Conservation (phyloP, 2,113 vertebrate species). For the Coptodon bakossiorum region DNA sequence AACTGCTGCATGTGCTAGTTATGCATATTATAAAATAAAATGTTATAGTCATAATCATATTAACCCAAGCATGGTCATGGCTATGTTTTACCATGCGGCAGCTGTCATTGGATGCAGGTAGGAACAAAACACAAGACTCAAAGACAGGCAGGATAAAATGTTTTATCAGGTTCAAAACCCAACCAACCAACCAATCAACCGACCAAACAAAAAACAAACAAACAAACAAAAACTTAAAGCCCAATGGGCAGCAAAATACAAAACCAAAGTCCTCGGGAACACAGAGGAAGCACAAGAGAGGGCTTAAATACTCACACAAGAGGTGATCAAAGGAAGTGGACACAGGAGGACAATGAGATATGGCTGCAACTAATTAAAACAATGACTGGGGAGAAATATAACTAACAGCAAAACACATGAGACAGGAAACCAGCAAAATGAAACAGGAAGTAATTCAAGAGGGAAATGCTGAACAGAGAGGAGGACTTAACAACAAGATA, state of each 20-base stretch:
- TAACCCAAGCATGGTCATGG: background rate
- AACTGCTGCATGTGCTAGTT: background rate
- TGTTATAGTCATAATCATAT: background rate
- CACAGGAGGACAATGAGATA: background rate
- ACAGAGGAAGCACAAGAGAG: background rate
- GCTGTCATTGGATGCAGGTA: background rate
- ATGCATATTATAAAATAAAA: background rate
- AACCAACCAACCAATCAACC: background rate
- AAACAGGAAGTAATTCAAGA: background rate
- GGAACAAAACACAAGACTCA: background rate
- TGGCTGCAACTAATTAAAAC: background rate
- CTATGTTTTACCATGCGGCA: background rate
- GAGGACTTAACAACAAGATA: background rate
- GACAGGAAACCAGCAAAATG: background rate
- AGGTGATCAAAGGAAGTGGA: background rate
- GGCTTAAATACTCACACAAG: background rate
- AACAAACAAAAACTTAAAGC: background rate
- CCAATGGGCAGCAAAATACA: background rate
- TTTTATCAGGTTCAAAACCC: background rate
- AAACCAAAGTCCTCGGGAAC: background rate
- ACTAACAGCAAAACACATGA: background rate
- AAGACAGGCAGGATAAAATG: background rate
- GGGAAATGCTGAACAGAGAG: background rate
- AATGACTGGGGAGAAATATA: background rate
- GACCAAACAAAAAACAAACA: background rate